phyloP scores from a whole-genome alignment of 53 echinoderm and acorn worm genomes.

The Arbacia lixula region DNA sequence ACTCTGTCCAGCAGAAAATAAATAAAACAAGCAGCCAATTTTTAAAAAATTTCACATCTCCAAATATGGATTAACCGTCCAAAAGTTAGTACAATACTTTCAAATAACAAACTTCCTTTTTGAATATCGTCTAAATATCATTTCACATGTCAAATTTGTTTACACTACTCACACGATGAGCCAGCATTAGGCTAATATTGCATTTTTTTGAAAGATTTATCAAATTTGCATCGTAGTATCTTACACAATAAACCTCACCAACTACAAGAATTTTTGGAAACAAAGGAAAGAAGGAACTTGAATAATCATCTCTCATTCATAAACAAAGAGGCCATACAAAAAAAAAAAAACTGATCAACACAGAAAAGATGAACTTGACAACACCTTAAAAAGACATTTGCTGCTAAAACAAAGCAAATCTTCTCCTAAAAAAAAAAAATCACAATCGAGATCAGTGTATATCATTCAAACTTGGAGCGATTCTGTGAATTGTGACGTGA shows the following conservation, averaged over 20 bases:
- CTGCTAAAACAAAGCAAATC: slow-evolving; percentile 28
- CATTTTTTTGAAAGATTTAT: slow-evolving; percentile 53
- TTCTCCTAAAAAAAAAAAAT: slow-evolving; percentile 2
- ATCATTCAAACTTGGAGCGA: no score
- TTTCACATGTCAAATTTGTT: slow-evolving; percentile 45
- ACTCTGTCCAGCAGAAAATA: slow-evolving; percentile 55
- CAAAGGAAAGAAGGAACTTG: neutral
- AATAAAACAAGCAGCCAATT: slow-evolving; percentile 10
- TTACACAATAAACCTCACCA: slow-evolving; percentile 5
- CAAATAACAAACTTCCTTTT: slow-evolving; percentile 34
- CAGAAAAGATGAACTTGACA: no score
- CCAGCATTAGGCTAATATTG: slow-evolving; percentile 34
- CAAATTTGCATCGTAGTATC: slow-evolving; percentile 50
- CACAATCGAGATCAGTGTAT: no score
- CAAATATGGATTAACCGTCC: slow-evolving; percentile 8
- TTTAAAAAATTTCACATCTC: slow-evolving; percentile 15
- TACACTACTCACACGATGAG: slow-evolving; percentile 40
- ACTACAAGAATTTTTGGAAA: slow-evolving; percentile 12
- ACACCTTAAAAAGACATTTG: no score
- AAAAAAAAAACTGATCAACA: no score
- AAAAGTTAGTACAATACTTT: slow-evolving; percentile 43
- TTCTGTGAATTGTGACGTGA: no score
- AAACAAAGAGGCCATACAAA: no score
- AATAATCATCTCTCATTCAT: no score
- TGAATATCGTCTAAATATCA: slow-evolving; percentile 27